phyloP scores from a whole-genome alignment of 2,888 invertebrate species.

The Temnothorax unifasciatus region DNA sequence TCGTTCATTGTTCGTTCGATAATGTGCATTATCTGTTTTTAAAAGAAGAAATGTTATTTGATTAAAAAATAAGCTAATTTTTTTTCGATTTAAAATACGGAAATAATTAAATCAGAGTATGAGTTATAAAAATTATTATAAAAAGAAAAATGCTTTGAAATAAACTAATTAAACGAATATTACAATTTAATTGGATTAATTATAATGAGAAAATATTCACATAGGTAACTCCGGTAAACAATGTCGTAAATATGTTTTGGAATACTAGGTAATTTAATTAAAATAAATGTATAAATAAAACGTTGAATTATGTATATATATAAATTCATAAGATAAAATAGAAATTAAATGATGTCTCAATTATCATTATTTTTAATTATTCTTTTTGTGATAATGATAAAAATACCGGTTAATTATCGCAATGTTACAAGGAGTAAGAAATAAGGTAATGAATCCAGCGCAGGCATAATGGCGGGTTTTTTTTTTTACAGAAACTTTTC shows the following conservation, averaged over 20 bases:
- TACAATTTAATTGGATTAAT: conserved; percentile 8
- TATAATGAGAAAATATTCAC: neutral
- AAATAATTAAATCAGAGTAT: neutral
- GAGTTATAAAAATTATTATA: neutral
- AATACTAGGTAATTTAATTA: neutral
- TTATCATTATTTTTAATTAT: conserved; percentile 7
- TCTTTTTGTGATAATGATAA: neutral
- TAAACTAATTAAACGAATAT: neutral
- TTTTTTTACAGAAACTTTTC: conserved; percentile 16
- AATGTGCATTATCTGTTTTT: neutral
- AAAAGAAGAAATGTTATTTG: neutral
- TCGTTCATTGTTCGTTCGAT: neutral
- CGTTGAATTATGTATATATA: neutral
- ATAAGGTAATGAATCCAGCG: neutral
- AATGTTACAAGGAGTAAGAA: neutral
- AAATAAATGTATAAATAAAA: neutral
- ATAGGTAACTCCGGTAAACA: neutral
- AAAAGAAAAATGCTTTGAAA: neutral
- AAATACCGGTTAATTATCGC: neutral
- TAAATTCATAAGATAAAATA: neutral
- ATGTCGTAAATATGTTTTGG: neutral
- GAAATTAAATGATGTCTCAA: conserved; percentile 6
- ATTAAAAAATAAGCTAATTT: neutral
- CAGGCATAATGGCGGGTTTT: conserved; percentile 7
- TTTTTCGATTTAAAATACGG: neutral